Evolutionary conservation across 2,888 invertebrate genomes (phyloP).

Genomic region (Diploptera punctata): DNA sequence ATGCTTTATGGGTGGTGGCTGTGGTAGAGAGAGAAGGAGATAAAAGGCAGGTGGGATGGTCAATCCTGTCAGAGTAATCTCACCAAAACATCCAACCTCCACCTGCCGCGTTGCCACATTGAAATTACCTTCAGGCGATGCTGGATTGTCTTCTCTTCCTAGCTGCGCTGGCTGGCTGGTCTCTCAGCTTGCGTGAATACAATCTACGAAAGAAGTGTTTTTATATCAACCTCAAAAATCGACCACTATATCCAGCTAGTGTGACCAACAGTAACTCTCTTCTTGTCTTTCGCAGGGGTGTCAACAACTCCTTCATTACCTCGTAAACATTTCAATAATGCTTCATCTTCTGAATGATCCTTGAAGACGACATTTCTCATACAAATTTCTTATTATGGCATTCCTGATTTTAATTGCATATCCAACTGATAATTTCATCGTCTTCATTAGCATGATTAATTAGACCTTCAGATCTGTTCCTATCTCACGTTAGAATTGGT

Average conservation of each 20-base stretch:
- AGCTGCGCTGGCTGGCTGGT: neutral
- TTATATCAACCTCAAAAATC: constrained; percentile 31
- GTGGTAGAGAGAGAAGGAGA: constrained; percentile 14
- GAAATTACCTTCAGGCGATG: constrained; percentile 23
- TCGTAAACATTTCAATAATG: no score
- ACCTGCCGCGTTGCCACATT: constrained; percentile 38
- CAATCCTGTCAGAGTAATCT: constrained; percentile 43
- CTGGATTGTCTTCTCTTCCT: no score
- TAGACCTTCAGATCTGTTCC: no score
- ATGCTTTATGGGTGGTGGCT: constrained; percentile 32
- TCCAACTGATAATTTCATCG: no score
- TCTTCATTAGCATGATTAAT: no score
- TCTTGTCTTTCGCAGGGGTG: neutral
- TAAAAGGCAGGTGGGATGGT: constrained; percentile 42
- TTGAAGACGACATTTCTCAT: no score
- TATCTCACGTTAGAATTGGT: no score
- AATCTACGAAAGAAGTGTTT: constrained; percentile 31
- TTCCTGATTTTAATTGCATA: no score
- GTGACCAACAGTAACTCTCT: neutral
- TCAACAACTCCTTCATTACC: neutral
- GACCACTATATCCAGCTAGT: constrained; percentile 24
- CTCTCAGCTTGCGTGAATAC: constrained; percentile 14
- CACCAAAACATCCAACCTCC: constrained; percentile 41
- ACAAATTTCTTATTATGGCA: no score
- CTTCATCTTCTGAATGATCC: no score